These are phyloP conservation scores for Zaprionus africanus DNA, from an alignment of 1,140 invertebrate genomes.

Conservation along the genomic window DNA sequence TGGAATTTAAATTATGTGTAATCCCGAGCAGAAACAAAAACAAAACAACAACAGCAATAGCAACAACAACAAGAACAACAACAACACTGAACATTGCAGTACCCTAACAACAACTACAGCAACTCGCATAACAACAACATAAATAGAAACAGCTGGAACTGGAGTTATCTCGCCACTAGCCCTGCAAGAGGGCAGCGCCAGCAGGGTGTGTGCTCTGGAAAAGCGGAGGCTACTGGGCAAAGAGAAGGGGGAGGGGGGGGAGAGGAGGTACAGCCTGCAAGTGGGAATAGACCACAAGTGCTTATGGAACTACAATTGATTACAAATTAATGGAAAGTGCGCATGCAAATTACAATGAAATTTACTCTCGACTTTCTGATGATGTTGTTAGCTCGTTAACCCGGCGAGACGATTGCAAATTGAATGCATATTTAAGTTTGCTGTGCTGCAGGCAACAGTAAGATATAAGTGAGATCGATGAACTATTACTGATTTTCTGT, in stretches of 20 bases:
- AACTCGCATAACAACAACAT: not conserved
- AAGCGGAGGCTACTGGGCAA: too few species aligned
- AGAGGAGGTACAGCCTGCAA: not conserved
- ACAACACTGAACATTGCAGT: not conserved
- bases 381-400: not conserved
- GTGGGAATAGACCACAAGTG: not conserved
- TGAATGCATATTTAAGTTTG: not conserved
- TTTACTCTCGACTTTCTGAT: not conserved
- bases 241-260: not conserved
- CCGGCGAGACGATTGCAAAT: not conserved
- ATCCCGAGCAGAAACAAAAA: not conserved
- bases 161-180: not conserved
- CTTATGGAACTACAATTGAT: constrained; percentile 8
- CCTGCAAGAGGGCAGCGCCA: not conserved
- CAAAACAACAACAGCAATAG: not conserved
- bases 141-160: not conserved
- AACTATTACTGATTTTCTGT: too few species aligned
- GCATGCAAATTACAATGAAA: constrained; percentile 4
- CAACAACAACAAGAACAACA: constrained; percentile 1
- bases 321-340: constrained; percentile 2
- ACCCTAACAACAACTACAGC: not conserved
- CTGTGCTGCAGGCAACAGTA: not conserved
- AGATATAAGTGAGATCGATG: not conserved
- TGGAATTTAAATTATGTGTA: constrained; percentile 64
- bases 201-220: not conserved